Evolutionary conservation across 2,888 invertebrate species (phyloP).

Genomic region (Microplitis manilae): DNA sequence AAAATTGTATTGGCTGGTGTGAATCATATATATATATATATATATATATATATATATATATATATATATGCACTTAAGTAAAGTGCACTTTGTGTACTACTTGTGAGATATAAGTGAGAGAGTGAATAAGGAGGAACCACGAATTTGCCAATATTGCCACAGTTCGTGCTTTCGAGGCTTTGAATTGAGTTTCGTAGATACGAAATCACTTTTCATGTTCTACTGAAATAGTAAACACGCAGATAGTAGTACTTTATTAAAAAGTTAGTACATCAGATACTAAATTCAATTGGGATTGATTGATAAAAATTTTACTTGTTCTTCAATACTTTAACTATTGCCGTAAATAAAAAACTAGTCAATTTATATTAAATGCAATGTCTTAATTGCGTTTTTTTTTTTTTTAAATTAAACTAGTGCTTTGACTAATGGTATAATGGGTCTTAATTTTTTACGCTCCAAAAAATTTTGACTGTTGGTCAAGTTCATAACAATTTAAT

Average conservation of each 20-base stretch:
- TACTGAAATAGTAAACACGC: background rate
- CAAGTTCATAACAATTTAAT: too few relatives aligned
- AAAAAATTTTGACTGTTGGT: too few relatives aligned
- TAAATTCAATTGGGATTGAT: background rate
- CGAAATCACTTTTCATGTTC: background rate
- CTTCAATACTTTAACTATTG: too few relatives aligned
- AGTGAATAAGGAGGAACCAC: background rate
- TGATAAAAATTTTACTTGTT: too few relatives aligned
- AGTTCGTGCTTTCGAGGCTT: constrained; percentile 22
- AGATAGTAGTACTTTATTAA: background rate
- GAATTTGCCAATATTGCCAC: constrained; percentile 16
- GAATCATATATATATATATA: constrained; percentile 54
- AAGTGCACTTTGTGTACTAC: constrained; percentile 50
- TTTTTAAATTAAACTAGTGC: too few relatives aligned
- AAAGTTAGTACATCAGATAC: background rate
- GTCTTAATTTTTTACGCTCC: too few relatives aligned
- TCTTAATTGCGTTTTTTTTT: too few relatives aligned
- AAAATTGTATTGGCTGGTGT: constrained; percentile 52
- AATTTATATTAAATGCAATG: too few relatives aligned
- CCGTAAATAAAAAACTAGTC: too few relatives aligned
- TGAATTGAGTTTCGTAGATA: constrained; percentile 5
- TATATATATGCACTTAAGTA: constrained; percentile 57
- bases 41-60: background rate
- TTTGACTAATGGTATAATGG: too few relatives aligned
- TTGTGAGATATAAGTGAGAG: background rate